phyloP scores from a whole-genome alignment of 2,888 invertebrate species.

The Epiblema foenella region DNA sequence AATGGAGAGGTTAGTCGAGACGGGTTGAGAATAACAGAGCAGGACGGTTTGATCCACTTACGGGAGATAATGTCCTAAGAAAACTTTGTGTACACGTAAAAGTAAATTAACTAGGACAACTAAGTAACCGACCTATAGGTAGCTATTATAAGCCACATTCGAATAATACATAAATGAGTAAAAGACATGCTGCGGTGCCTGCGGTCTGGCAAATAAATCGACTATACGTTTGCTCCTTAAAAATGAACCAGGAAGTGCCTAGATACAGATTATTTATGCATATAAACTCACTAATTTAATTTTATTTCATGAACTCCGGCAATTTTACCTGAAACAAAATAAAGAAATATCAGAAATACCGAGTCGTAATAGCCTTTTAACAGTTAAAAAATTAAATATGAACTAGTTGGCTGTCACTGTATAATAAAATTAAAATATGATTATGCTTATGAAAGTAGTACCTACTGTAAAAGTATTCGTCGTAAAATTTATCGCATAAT shows the following conservation, averaged over 20 bases:
- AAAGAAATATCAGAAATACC: not conserved
- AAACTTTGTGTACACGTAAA: not conserved
- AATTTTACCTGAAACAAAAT: slow-evolving; percentile 31
- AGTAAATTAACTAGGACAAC: slow-evolving; percentile 16
- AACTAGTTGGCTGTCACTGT: not conserved
- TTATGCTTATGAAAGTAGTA: too few species aligned
- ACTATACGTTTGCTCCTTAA: too few species aligned
- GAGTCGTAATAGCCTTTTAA: not conserved
- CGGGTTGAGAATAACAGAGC: not conserved
- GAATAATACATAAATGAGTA: too few species aligned
- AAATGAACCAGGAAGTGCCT: too few species aligned
- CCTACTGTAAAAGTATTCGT: too few species aligned
- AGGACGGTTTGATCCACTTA: slow-evolving; percentile 32
- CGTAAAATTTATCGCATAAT: too few species aligned
- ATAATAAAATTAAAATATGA: not conserved
- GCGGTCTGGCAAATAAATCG: too few species aligned
- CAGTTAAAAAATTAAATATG: not conserved
- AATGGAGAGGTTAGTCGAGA: not conserved
- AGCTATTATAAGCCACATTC: too few species aligned
- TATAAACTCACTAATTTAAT: too few species aligned
- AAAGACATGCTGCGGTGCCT: too few species aligned
- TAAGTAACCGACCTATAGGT: not conserved
- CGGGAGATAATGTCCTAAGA: slow-evolving; percentile 32
- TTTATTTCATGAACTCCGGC: not conserved
- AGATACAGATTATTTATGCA: too few species aligned